phyloP scores from a whole-genome alignment of 2,797 vertebrate genomes.

The Hyperoplus immaculatus region DNA sequence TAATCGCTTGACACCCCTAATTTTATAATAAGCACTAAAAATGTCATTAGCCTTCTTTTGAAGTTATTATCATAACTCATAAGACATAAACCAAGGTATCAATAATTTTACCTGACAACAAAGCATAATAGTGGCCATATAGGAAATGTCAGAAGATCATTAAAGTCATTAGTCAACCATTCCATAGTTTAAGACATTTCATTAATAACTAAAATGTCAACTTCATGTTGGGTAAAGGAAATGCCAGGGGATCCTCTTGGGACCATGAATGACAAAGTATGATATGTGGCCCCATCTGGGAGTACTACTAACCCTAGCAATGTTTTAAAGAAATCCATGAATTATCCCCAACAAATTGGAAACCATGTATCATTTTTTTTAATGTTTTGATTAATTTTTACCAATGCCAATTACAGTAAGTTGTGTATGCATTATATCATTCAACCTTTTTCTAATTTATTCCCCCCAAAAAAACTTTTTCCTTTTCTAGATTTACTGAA shows the following conservation, averaged over 20 bases:
- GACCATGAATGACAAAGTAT: background rate
- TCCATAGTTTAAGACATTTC: too few relatives aligned
- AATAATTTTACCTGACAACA: background rate
- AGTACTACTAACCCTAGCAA: background rate
- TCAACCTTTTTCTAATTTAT: background rate
- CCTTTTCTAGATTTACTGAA: slow-evolving; percentile 1
- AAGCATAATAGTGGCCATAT: background rate
- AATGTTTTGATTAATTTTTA: background rate
- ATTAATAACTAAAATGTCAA: too few relatives aligned
- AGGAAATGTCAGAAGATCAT: background rate
- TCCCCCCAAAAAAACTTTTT: background rate
- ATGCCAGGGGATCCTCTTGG: background rate
- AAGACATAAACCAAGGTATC: background rate
- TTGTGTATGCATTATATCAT: slow-evolving; percentile 23
- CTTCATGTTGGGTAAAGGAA: too few relatives aligned
- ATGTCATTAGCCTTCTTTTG: background rate
- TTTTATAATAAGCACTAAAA: background rate
- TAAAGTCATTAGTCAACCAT: background rate
- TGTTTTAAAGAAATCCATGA: background rate
- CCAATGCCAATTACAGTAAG: slow-evolving; percentile 21
- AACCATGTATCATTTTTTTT: slow-evolving; percentile 38
- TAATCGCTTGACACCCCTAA: too few relatives aligned
- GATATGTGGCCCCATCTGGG: too few relatives aligned
- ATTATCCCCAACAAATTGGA: slow-evolving; percentile 21
- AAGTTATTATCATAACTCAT: background rate